Base-by-base conservation (phyloP, 2,797 vertebrate species). In the Naso thynnoides region DNA sequence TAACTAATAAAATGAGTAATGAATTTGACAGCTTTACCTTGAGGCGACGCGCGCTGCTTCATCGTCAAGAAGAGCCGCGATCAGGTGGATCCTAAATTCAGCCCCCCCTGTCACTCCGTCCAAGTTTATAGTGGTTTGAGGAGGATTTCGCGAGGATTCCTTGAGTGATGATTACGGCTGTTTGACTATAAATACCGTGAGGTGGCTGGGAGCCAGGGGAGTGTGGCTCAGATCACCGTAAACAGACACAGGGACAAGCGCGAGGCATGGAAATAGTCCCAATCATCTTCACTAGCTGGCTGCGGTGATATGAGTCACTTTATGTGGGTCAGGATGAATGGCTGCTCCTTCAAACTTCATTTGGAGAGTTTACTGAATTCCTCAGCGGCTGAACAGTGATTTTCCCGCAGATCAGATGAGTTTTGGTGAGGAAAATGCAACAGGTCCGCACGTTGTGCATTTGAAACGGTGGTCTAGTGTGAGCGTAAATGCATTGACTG, bases 151-250 rank as follows among this genome's bases (percentile, higher is more conserved):
- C 74, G 83, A 74, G 85, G 88, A 86, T 86, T 90, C 90, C 89
- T 88, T 72, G 79, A 78, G 85, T 78, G 89, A 67, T 66, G 86
- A 63, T 85, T 65, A 44, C 82, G 70, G 75, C 84, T 83, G 84
- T 65, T 67, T 31, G 84, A 55, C 84, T 91, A 89, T 85, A 91
- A 91, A 93, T 90, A 89, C 86, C 55, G 82, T 45, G 48, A 53
- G 70, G 82, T 85, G 90, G 88, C 85, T 42, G 59, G 45, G 72
- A 82, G 89, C 91, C 91, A 86, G 81, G 53, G 68, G 85, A 86
- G 89, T 63, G 85, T 63, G 49, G 82, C 81, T 76, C 78, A 56
- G 68, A 86, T 58, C 82, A 88, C 58, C 84, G 85, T 81, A 90
- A 89, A 90, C 82, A 80, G 84, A 76, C 88, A 77, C 45, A 71